Evolutionary conservation across 2,113 vertebrate species (phyloP).

Genomic region (Psophia crepitans): DNA sequence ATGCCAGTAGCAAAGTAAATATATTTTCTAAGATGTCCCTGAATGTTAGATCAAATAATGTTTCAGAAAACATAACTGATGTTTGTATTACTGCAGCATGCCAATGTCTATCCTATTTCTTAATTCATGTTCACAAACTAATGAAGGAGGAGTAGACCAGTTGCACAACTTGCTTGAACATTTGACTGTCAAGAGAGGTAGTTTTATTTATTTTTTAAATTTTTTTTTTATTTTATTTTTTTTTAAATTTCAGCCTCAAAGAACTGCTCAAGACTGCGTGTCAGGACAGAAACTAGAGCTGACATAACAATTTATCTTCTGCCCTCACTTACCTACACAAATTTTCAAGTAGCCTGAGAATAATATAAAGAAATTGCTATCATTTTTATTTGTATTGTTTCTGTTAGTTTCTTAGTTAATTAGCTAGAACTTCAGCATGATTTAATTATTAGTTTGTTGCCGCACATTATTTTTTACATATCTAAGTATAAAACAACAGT

Average conservation of each 20-base stretch:
- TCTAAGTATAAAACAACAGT: not conserved
- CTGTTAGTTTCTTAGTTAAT: not conserved
- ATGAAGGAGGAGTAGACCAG: not conserved
- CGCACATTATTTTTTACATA: not conserved
- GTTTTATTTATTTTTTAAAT: not conserved
- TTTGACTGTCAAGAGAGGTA: not conserved
- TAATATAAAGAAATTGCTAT: not conserved
- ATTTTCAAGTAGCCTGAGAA: not conserved
- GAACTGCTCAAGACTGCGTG: not conserved
- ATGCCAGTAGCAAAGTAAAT: not conserved
- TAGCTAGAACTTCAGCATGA: not conserved
- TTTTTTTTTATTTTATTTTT: not conserved
- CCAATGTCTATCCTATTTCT: not conserved
- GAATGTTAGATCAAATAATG: not conserved
- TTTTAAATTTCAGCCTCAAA: not conserved
- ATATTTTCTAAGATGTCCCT: not conserved
- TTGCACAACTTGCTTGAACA: not conserved
- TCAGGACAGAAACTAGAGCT: not conserved
- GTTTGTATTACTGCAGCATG: not conserved
- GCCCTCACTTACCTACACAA: not conserved
- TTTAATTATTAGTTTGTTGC: not conserved
- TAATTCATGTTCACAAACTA: not conserved
- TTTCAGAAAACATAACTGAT: not conserved
- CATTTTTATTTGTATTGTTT: not conserved
- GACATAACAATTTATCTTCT: not conserved